A percentile compares a stretch with the other conserved stretches of the same genome.
These are phyloP conservation scores for Clitarchus hookeri DNA, from an alignment of 2,888 invertebrate species.

Conservation along the genomic window DNA sequence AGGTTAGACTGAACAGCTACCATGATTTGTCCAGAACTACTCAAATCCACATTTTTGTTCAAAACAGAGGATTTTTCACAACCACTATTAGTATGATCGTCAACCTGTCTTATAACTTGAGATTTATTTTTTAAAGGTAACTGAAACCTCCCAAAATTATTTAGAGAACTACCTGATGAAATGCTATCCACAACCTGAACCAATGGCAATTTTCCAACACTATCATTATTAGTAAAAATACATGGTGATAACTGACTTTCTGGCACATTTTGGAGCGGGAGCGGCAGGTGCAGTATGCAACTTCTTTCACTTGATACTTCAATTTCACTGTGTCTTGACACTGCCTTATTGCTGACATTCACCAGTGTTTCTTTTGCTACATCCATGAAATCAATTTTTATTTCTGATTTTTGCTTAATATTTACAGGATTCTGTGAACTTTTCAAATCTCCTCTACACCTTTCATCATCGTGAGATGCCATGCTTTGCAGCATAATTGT, in stretches of 20 bases:
- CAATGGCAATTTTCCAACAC: not conserved
- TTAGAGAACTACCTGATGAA: not conserved
- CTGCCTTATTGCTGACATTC: not conserved
- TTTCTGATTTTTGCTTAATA: not conserved
- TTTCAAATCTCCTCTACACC: not conserved
- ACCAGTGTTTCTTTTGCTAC: not conserved
- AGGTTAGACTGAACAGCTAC: not conserved
- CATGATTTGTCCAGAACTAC: not conserved
- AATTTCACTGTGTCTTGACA: not conserved
- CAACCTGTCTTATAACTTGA: not conserved
- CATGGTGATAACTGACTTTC: not conserved
- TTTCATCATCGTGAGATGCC: not conserved
- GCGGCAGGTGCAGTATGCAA: not conserved
- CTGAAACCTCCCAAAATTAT: not conserved
- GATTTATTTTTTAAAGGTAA: not conserved
- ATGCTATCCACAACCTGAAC: not conserved
- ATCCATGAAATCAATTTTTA: not conserved
- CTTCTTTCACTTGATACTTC: not conserved
- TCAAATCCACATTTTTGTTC: not conserved
- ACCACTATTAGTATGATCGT: not conserved
- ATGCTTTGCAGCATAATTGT: conserved; percentile 2
- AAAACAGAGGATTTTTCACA: not conserved
- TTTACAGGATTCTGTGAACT: not conserved
- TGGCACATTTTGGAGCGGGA: not conserved
- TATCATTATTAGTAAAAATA: not conserved